These are phyloP conservation scores for Ceratothoa steindachneri DNA, from an alignment of 2,888 invertebrate species.

Conservation along the genomic window DNA sequence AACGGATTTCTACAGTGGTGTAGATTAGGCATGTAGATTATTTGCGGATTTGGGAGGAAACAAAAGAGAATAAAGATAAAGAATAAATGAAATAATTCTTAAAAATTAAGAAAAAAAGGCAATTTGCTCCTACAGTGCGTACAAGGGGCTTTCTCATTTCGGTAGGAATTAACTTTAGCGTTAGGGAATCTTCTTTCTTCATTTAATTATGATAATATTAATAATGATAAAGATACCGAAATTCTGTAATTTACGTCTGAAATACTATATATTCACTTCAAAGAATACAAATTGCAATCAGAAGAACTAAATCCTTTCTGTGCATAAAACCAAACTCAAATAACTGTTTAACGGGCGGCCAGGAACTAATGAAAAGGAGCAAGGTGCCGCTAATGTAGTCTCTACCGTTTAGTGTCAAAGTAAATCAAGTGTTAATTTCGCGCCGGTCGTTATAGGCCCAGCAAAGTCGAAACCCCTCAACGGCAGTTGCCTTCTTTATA, in stretches of 20 bases:
- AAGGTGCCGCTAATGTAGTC: not conserved
- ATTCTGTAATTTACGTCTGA: too few species aligned
- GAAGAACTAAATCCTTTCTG: not conserved
- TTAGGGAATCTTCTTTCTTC: too few species aligned
- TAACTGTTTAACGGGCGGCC: not conserved
- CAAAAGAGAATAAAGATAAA: not conserved
- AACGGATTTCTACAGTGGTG: not conserved
- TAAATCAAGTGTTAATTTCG: not conserved
- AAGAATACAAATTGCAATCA: not conserved
- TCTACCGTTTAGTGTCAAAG: not conserved
- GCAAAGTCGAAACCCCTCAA: not conserved
- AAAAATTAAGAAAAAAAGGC: not conserved
- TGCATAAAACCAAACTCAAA: not conserved
- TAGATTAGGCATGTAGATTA: slow-evolving; percentile 3
- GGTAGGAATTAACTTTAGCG: too few species aligned
- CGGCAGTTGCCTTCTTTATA: not conserved
- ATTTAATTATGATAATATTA: too few species aligned
- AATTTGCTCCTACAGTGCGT: too few species aligned
- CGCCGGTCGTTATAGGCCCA: not conserved
- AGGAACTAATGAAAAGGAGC: not conserved
- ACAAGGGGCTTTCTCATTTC: too few species aligned
- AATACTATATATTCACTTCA: too few species aligned
- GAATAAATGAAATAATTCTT: not conserved
- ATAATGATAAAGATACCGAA: too few species aligned
- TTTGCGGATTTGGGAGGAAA: not conserved